Conservation (phyloP, 2,888 invertebrate species). For the Protophormia terraenovae region DNA sequence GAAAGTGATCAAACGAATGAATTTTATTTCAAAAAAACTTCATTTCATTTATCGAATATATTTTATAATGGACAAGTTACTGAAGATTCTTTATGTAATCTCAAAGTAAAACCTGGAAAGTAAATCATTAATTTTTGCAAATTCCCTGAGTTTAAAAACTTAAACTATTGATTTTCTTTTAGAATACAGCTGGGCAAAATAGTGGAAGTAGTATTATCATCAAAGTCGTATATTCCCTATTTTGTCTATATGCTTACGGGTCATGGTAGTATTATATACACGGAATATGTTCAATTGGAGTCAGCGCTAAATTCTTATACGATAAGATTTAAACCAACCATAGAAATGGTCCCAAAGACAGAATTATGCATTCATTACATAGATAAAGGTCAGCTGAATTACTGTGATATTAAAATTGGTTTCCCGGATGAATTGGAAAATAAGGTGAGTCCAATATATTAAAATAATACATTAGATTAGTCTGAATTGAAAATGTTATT, state of each 20-base stretch:
- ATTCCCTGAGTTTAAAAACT: too few relatives aligned
- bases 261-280: conserved; percentile 90
- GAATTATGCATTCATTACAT: conserved; percentile 91
- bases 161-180: neutral
- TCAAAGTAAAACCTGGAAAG: neutral
- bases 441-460: conserved; percentile 83
- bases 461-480: too few relatives aligned
- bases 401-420: conserved; percentile 91
- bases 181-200: neutral
- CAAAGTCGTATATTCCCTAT: conserved; percentile 82
- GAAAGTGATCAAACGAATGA: neutral
- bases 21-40: neutral
- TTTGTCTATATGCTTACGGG: conserved; percentile 90
- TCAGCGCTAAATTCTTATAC: conserved; percentile 82
- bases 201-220: neutral
- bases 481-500: too few relatives aligned
- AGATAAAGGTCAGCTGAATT: conserved; percentile 87
- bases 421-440: conserved; percentile 91
- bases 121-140: neutral
- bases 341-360: conserved; percentile 91
- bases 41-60: neutral
- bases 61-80: neutral
- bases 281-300: conserved; percentile 86
- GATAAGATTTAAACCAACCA: conserved; percentile 87
- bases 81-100: neutral